These are phyloP conservation scores for Eueides isabella DNA, from an alignment of 1,140 invertebrate genomes.

Conservation along the genomic window DNA sequence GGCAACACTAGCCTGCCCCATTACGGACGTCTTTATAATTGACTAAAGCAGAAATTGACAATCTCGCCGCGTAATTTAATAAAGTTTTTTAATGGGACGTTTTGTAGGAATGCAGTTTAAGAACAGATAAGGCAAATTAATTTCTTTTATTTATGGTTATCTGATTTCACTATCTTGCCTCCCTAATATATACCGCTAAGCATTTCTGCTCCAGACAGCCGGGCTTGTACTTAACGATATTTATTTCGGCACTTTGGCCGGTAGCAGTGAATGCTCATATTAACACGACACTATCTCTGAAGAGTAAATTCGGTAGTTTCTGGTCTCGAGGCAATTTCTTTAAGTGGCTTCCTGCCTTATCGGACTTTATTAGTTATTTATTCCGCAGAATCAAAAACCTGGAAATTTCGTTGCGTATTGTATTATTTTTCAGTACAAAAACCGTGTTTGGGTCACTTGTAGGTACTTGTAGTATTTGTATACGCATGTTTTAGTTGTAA, in stretches of 20 bases:
- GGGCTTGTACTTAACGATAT: conserved; percentile 52
- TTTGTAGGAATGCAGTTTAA: conserved; percentile 32
- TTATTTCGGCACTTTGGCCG: conserved; percentile 50
- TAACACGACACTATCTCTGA: conserved; percentile 41
- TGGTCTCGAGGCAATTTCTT: conserved; percentile 48
- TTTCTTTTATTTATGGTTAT: conserved; percentile 43
- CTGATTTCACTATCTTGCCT: conserved; percentile 32
- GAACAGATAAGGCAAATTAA: conserved; percentile 37
- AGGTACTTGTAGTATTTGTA: neutral
- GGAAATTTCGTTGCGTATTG: conserved; percentile 48
- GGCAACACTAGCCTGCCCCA: conserved; percentile 9
- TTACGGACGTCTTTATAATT: conserved; percentile 26
- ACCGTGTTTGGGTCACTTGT: neutral
- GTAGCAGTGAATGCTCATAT: conserved; percentile 41
- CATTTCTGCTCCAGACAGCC: conserved; percentile 45
- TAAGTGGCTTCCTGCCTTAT: conserved; percentile 53
- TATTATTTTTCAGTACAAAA: conserved; percentile 38
- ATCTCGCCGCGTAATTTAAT: conserved; percentile 28
- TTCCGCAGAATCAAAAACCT: conserved; percentile 43
- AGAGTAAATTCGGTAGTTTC: conserved; percentile 39
- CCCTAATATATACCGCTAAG: conserved; percentile 45
- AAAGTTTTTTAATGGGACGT: conserved; percentile 35
- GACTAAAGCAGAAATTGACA: conserved; percentile 25
- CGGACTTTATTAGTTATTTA: conserved; percentile 58
- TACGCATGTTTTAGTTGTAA: neutral